Evolutionary conservation across 2,888 invertebrate genomes (phyloP), one percentile per base, ranked within the genome.

Genomic region (Sesia apiformis): DNA sequence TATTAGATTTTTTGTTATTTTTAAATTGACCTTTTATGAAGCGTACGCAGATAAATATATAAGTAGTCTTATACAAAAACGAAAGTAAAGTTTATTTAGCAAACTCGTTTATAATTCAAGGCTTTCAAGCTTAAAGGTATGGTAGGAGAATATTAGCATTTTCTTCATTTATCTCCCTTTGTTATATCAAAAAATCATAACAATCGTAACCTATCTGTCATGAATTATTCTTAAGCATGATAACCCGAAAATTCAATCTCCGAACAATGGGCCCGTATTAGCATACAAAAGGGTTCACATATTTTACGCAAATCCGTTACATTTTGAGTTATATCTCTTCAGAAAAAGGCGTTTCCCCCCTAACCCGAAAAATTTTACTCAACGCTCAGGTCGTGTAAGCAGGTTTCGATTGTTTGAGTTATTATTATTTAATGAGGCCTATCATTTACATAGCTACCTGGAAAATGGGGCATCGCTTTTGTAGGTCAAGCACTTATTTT

Each of bases 201-300:
- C 77, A 77, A 78, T 75, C 70, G 68, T 74, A 75, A 74, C 73
- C 74, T 79, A 80, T 79, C 73, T 78, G 80, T 81, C 78, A 84
- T 85, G 83, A 86, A 86, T 86, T 80, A 85, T 82, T 86, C 85
- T 83, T 81, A 79, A 80, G 79, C 74, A 76, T 81, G 82, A 82
- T 83, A 82, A 80, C 84, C 84, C 77, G 77, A 82, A 85, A 84
- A 86, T 88, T 87, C 88, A 88, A 88, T 88, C 86, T 83, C 79
- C 85, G 84, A 85, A 87, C 87, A 86, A 88, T 87, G 78, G 83
- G 79, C 84, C 85, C 81, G 76, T 85, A 88, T 88, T 88, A 88
- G 83, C 88, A 88, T 88, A 88, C 85, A 88, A 87, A 88, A 87
- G 86, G 87, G 82, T 86, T 85, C 87, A 86, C 83, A 88, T 87